Conservation (phyloP, 2,888 invertebrate species). For the Polyploca ridens region DNA sequence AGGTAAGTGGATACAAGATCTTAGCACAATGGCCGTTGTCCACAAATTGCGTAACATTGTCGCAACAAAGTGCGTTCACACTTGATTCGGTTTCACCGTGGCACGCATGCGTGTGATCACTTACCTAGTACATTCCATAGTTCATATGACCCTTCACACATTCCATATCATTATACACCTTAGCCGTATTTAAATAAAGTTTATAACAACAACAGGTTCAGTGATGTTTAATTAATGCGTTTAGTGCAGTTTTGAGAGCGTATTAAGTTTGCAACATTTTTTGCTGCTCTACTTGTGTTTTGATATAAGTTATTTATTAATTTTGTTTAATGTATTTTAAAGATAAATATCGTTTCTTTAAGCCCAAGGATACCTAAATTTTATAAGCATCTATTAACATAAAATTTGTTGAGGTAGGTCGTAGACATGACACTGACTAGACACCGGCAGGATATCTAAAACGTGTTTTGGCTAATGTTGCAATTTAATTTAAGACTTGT, state of each 20-base stretch:
- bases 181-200: background rate
- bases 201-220: background rate
- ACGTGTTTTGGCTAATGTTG: background rate
- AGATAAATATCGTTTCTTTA: background rate
- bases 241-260: slow-evolving; percentile 8
- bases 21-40: slow-evolving; percentile 36
- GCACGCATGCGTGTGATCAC: slow-evolving; percentile 18
- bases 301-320: background rate
- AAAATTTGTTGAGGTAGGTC: background rate
- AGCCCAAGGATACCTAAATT: background rate
- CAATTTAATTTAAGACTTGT: background rate
- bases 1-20: slow-evolving; percentile 18
- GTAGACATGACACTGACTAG: background rate
- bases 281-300: background rate
- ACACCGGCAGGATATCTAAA: background rate
- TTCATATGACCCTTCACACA: background rate
- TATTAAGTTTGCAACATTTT: background rate
- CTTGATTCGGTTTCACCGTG: slow-evolving; percentile 65
- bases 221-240: slow-evolving; percentile 1
- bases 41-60: slow-evolving; percentile 53
- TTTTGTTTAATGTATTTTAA: background rate
- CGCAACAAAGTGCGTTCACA: slow-evolving; percentile 63
- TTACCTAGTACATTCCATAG: background rate
- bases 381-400: background rate
- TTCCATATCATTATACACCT: slow-evolving; percentile 3